These are phyloP conservation scores for Esperia sulphurella DNA, from an alignment of 2,888 invertebrate species.

Conservation along the genomic window DNA sequence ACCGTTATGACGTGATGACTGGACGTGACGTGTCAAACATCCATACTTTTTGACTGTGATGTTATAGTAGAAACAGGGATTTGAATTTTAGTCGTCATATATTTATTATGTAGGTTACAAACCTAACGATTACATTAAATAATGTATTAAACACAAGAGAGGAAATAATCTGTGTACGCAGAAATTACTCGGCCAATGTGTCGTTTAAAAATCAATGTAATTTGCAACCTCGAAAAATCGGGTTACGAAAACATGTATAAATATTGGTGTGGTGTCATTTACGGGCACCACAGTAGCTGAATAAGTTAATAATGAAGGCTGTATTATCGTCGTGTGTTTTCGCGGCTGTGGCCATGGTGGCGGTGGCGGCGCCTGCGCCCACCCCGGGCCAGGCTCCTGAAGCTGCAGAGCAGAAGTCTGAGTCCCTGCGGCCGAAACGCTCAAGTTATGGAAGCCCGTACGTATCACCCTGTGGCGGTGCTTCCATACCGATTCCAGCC, in stretches of 20 bases:
- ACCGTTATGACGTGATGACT: no score
- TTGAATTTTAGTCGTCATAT: no score
- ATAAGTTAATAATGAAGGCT: conserved; percentile 43
- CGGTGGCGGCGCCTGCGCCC: conserved; percentile 26
- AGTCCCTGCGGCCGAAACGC: conserved; percentile 33
- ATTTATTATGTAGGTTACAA: no score
- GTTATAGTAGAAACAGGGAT: no score
- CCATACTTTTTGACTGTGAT: no score
- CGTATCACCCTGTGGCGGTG: conserved; percentile 45
- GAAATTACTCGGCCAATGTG: conserved; percentile 44
- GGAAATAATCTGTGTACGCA: conserved; percentile 26
- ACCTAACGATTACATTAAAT: no score
- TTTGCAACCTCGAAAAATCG: conserved; percentile 38
- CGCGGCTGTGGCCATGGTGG: conserved; percentile 26
- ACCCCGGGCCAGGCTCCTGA: conserved; percentile 19
- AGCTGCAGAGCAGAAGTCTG: conserved; percentile 15
- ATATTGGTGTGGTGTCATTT: conserved; percentile 41
- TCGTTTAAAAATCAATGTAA: conserved; percentile 22
- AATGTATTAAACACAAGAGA: background rate
- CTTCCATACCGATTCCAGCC: conserved; percentile 27
- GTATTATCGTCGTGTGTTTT: conserved; percentile 32
- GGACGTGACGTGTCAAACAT: no score
- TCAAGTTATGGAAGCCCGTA: conserved; percentile 25
- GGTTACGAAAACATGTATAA: conserved; percentile 45
- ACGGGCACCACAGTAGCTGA: conserved; percentile 28